Evolutionary conservation across 92 coral and sea anemone genomes (phyloP), one percentile per base, ranked within the genome.

Genomic region (Parazoanthus atlanticus): DNA sequence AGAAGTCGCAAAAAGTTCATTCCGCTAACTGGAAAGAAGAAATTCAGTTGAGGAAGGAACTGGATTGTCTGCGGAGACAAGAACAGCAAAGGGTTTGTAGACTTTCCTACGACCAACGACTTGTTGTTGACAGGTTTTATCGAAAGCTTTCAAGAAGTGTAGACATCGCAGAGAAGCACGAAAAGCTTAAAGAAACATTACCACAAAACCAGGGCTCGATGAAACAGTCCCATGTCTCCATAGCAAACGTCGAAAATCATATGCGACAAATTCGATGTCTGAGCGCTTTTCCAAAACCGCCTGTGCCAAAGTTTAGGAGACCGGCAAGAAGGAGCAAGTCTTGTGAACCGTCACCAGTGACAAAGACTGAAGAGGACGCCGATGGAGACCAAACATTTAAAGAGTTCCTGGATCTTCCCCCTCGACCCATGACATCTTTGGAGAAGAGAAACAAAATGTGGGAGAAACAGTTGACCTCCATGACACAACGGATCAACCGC

Each of bases 11-110:
- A 81, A 97, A 94, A 83, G 99, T 97, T 40, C 98, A 97, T 88
- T 97, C 98, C 7, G 99, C 99, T 0, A 97, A 97, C 88, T 97
- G 99, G 99, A 97, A 94, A 89, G 99, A 97, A 90, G 98, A 97
- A 91, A 93, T 95, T 6, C 98, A 93, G 76, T 93, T 97, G 52
- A 86, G 89, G 69, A 97, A 97, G 58, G 98, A 94, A 79, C 78
- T 97, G 19, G 92, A 93, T 29, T 96, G 97, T 74, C 88, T 97
- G 36, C 83, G 87, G 79, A 94, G 83, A 88, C 99, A 97, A 52
- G 98, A 97, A 82, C 92, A 88, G n/a, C 95, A 93, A 76, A 92
- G 97, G 47, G 94, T 94, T 25, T 90, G 91, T 46, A 89, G 96
- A 64, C 94, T 97, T 79, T 94, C 94, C 6, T 92, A 87, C 49